phyloP scores from a whole-genome alignment of 2,797 vertebrate species.

The Psittacula echo region DNA sequence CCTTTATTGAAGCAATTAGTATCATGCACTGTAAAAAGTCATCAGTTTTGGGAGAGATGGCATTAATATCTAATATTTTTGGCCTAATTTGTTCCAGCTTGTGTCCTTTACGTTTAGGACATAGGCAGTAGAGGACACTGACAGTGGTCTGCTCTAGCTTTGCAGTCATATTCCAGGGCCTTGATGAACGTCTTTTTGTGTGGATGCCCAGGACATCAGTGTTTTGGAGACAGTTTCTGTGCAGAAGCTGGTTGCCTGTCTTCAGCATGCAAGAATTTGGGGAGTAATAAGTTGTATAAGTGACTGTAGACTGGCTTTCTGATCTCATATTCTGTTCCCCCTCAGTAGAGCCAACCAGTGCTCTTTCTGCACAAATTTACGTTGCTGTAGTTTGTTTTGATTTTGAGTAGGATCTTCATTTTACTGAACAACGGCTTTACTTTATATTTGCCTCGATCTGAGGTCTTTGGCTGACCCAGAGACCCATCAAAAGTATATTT shows the following conservation, averaged over 20 bases:
- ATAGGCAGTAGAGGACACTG: background rate
- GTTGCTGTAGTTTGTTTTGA: background rate
- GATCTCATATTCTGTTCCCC: fast-evolving
- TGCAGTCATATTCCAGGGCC: background rate
- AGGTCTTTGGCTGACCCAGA: slow-evolving; percentile 10
- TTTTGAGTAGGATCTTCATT: background rate
- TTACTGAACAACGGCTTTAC: background rate
- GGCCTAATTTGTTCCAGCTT: background rate
- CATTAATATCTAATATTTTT: background rate
- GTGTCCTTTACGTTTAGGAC: background rate
- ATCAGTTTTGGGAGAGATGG: background rate
- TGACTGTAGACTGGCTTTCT: background rate
- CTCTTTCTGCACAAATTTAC: background rate
- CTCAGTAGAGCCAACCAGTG: background rate
- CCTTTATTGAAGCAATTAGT: background rate
- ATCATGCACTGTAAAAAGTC: background rate
- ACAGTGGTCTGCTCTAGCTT: background rate
- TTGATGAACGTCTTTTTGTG: background rate
- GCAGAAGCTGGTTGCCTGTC: background rate
- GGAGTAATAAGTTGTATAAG: background rate
- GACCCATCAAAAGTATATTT: slow-evolving; percentile 29
- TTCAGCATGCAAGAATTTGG: background rate
- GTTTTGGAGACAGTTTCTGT: background rate
- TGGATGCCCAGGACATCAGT: background rate
- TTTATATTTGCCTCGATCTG: background rate